Evolutionary conservation across 2,888 invertebrate genomes (phyloP).

Genomic region (Blastobasis adustella): DNA sequence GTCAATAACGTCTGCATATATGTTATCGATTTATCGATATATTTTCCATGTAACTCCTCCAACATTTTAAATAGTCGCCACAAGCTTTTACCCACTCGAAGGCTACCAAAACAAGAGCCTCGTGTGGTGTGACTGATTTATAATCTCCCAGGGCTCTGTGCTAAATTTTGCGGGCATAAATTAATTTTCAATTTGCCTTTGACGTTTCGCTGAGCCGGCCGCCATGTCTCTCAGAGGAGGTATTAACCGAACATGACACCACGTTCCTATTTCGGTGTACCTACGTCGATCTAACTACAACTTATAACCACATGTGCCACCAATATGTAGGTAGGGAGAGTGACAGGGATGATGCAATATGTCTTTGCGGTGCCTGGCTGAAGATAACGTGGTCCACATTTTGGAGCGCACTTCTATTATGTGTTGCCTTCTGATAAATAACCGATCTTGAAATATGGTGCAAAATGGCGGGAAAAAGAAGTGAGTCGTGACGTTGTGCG

Average conservation of each 20-base stretch:
- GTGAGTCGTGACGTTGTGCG: too few relatives aligned
- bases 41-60: too few relatives aligned
- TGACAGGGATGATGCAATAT: neutral
- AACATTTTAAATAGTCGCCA: too few relatives aligned
- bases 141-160: conserved; percentile 44
- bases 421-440: too few relatives aligned
- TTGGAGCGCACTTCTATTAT: too few relatives aligned
- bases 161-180: conserved; percentile 66
- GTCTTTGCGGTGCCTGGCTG: neutral
- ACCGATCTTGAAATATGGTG: too few relatives aligned
- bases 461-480: too few relatives aligned
- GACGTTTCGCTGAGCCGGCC: conserved; percentile 69
- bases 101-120: neutral
- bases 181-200: conserved; percentile 74
- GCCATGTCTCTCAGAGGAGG: conserved; percentile 57
- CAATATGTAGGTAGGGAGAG: too few relatives aligned
- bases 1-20: too few relatives aligned
- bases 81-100: too few relatives aligned
- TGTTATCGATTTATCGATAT: too few relatives aligned
- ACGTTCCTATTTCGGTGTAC: conserved; percentile 41
- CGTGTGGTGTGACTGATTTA: conserved; percentile 30
- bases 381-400: neutral
- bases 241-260: conserved; percentile 62
- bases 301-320: neutral
- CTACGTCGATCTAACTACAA: conserved; percentile 21